A percentile compares a stretch with the other conserved stretches of the same genome.
These are phyloP conservation scores for Sinocyclocheilus anshuiensis DNA, from an alignment of 2,113 vertebrate genomes.

Conservation along the genomic window DNA sequence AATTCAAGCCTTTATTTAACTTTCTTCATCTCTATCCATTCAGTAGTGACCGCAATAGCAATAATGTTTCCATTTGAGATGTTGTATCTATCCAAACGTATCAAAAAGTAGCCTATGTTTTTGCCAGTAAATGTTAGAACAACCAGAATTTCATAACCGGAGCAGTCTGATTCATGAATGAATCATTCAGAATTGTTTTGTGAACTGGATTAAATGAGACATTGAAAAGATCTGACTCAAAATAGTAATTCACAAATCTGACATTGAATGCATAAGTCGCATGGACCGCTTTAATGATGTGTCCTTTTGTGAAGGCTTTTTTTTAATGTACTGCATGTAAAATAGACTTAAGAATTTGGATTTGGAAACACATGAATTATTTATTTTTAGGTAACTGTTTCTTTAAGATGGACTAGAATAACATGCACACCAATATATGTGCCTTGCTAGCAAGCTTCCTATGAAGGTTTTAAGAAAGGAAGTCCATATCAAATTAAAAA, in stretches of 20 bases:
- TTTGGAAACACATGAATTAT: too few species aligned
- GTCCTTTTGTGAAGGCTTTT: background rate
- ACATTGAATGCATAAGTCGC: background rate
- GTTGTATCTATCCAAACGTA: too few species aligned
- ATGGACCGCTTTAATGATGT: background rate
- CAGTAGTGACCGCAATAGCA: too few species aligned
- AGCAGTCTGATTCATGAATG: too few species aligned
- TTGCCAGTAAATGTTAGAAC: too few species aligned
- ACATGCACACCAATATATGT: background rate
- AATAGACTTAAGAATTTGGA: background rate
- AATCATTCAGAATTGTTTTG: background rate
- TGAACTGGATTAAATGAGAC: background rate
- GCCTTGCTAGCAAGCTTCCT: background rate
- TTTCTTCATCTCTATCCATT: too few species aligned
- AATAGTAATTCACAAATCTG: background rate
- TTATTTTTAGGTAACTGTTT: background rate
- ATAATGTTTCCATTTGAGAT: too few species aligned
- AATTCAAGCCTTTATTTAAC: too few species aligned
- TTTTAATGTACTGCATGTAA: background rate
- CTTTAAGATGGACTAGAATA: background rate
- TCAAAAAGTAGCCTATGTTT: too few species aligned
- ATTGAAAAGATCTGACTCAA: background rate
- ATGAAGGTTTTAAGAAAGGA: background rate
- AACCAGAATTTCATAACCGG: too few species aligned
- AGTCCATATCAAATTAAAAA: background rate